Base-by-base conservation (phyloP, 2,888 invertebrate genomes). In the Synanthedon andrenaeformis region DNA sequence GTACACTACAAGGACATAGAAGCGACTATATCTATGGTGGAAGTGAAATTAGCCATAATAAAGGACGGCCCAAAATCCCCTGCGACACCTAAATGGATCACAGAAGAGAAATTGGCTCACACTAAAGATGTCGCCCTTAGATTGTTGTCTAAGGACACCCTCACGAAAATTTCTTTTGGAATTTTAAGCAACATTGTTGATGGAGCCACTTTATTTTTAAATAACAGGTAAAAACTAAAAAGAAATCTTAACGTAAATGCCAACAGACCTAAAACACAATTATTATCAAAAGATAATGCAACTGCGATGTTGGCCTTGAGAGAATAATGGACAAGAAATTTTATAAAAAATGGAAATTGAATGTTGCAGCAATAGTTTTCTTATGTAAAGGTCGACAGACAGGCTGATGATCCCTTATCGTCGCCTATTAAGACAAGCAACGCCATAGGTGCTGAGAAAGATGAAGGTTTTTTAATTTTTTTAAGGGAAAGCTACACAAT, bases 161-260 rank as follows among this genome's bases (percentile, higher is more conserved):
- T 85, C 28, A 80, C 79, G 0, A 86, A 78, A 58, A 63, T 81
- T 5, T 64, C 74, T 0, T 88, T 88, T 63, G 81, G 82, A 0
- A 42, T 79, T 1, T 41, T 86, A 6, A 72, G 67, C 41, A 88
- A 88, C 58, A 52, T 72, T 4, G 76, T 85, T 1, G 88, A 88
- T 60, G 84, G 76, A 54, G 75, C 78, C 0, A 88, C 86, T 0
- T 59, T 88, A 57, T 84, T 81, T 58, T 65, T 85, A 52, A 85
- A 88, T 64, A 77, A 66, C 53, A 82, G 80, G 88, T 87, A 60
- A 62, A 63, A 45, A 45, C 35, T 8, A 62, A 63, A 45, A 45
- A 3, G 3, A 35, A 10, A 10, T 35, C 10, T 35, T 35, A 35
- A 35, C 35, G 3, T 8, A 10, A 10, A 35, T 8, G 35, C 3